Evolutionary conservation across 2,888 invertebrate species (phyloP), one percentile per base, ranked within the genome.

Genomic region (Magallana nippona): DNA sequence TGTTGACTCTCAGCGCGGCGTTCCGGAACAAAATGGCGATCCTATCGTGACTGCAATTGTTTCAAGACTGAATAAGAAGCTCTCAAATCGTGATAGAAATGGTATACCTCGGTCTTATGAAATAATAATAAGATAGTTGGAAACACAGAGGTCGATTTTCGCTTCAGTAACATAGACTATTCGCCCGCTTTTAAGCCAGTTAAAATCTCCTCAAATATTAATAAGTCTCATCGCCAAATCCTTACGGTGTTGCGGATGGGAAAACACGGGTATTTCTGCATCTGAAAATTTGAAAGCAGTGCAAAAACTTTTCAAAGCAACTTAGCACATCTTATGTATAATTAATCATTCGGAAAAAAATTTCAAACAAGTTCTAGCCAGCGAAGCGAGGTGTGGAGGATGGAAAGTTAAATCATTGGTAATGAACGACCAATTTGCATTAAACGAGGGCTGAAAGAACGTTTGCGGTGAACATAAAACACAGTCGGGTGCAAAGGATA

Each of bases 361-460:
- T 13, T 71, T 71, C 71, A 71, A 71, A 71, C 71, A 71, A 71
- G 15, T 71, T 71, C 32, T 71, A 15, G 32, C 71, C 22, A 71
- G 27, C 27, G 71, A 71, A 71, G 71, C 71, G 71, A 71, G 27
- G 27, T 71, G 32, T 22, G 32, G 32, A 71, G 71, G 15, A 71
- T 13, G 32, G 71, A 27, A 71, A 71, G 71, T 27, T 71, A 15
- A 15, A 8, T 71, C 15, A 32, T 71, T 71, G 71, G 71, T 71
- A 71, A 71, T 71, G 71, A 71, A 71, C 71, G 71, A 71, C 32
- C 71, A 71, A 71, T 71, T 13, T 71, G 71, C 71, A 71, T 71
- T 71, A 22, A 71, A 71, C 27, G 27, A 71, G 71, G 1, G 71
- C 22, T 32, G 71, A 27, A 22, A 27, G 71, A 71, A 27, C 22